Percentiles rank a stretch among this genome's conserved stretches.
Evolutionary conservation across 2,113 vertebrate genomes (phyloP).

Genomic region (Neogale vison): DNA sequence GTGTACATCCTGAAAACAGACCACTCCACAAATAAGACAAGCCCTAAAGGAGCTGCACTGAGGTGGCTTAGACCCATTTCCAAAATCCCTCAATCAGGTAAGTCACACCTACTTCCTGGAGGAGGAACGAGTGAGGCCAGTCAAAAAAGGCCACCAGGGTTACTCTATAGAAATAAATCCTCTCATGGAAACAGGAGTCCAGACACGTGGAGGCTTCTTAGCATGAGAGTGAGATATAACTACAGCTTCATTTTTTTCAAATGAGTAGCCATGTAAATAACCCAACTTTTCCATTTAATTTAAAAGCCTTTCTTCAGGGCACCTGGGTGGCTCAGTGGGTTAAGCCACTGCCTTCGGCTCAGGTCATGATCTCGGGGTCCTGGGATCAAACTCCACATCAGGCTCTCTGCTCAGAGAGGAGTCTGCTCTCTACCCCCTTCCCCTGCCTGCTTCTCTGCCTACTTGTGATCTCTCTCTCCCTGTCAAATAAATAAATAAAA

Average conservation of each 20-base stretch:
- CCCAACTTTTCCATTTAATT: background rate
- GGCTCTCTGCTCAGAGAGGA: too few relatives aligned
- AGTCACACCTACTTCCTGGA: background rate
- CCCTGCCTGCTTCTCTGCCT: too few relatives aligned
- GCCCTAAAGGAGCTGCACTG: background rate
- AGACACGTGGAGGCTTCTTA: background rate
- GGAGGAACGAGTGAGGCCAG: background rate
- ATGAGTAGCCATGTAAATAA: background rate
- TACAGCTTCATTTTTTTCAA: background rate
- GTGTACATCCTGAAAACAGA: background rate
- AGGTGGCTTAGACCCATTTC: background rate
- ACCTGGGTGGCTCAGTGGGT: too few relatives aligned
- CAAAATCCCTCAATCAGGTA: background rate
- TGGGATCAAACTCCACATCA: too few relatives aligned
- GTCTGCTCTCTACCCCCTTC: too few relatives aligned
- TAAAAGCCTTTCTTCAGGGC: background rate
- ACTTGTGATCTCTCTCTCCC: too few relatives aligned
- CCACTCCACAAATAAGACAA: background rate
- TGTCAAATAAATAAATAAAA: too few relatives aligned
- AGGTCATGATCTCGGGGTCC: too few relatives aligned
- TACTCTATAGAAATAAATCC: background rate
- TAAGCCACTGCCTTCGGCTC: too few relatives aligned
- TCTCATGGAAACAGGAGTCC: background rate
- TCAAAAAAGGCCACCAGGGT: background rate
- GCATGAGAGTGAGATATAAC: background rate